phyloP scores from a whole-genome alignment of 2,797 vertebrate genomes.

The Notoglanidium macrostoma region DNA sequence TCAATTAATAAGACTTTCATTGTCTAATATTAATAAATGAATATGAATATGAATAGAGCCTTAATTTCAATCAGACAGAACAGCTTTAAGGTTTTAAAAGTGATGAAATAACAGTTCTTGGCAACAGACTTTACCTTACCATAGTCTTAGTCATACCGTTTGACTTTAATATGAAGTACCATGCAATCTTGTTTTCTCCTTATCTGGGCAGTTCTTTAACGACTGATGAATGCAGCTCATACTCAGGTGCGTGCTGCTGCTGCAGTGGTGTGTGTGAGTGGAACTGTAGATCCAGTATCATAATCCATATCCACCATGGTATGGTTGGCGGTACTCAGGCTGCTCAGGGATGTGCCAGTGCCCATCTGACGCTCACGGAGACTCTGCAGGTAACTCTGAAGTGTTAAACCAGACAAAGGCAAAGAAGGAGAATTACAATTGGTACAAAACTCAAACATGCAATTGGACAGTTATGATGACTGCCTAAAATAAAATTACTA shows the following conservation, averaged over 20 bases:
- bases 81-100: background rate
- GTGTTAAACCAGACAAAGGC: constrained; percentile 1
- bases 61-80: background rate
- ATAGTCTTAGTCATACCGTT: background rate
- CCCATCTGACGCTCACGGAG: constrained; percentile 92
- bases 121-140: background rate
- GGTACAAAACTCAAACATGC: background rate
- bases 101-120: background rate
- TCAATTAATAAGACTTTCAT: background rate
- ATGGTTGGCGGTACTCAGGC: constrained; percentile 83
- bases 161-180: constrained; percentile 1
- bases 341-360: constrained; percentile 79
- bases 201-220: background rate
- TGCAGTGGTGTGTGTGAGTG: constrained; percentile 77
- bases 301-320: constrained; percentile 90
- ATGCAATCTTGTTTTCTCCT: background rate
- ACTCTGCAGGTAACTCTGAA: constrained; percentile 96
- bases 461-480: background rate
- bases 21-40: background rate
- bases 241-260: constrained; percentile 32
- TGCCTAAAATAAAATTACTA: background rate
- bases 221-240: background rate
- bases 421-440: background rate
- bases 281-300: constrained; percentile 92
- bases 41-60: too few relatives aligned